Evolutionary conservation across 2,113 vertebrate species (phyloP).

Genomic region (Uropsilus gracilis): DNA sequence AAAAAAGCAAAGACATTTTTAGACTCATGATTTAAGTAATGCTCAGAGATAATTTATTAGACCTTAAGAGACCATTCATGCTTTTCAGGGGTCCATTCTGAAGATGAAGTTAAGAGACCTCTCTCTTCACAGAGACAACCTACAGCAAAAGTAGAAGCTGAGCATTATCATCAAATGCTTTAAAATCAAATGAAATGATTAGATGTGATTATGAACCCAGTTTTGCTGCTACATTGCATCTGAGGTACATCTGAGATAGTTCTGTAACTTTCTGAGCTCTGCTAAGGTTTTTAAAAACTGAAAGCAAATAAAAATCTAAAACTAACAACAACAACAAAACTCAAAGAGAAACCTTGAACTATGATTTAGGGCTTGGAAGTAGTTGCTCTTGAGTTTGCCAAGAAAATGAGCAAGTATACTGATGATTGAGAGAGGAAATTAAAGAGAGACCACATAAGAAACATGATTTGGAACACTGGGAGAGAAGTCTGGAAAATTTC

Average conservation of each 20-base stretch:
- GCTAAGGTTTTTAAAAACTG: conserved; percentile 10
- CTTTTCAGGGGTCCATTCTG: neutral
- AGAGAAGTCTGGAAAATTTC: neutral
- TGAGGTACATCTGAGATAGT: neutral
- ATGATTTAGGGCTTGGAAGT: neutral
- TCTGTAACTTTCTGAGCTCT: neutral
- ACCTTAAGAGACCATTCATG: neutral
- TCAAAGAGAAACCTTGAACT: neutral
- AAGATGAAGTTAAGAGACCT: neutral
- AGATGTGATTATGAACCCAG: neutral
- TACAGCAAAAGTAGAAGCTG: neutral
- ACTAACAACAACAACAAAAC: too few relatives aligned
- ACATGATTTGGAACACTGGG: neutral
- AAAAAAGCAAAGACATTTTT: neutral
- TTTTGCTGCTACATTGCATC: neutral
- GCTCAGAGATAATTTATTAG: neutral
- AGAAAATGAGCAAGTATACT: neutral
- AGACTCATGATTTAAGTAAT: too few relatives aligned
- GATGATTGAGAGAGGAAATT: neutral
- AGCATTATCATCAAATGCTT: neutral
- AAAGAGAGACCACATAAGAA: neutral
- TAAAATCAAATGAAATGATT: neutral
- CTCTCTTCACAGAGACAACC: neutral
- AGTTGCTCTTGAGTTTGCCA: neutral
- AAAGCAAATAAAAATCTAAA: too few relatives aligned